A percentile compares a stretch with the other conserved stretches of the same genome.
These are phyloP conservation scores for Ovis aries DNA, from an alignment of 2,113 vertebrate genomes.

Conservation along the genomic window DNA sequence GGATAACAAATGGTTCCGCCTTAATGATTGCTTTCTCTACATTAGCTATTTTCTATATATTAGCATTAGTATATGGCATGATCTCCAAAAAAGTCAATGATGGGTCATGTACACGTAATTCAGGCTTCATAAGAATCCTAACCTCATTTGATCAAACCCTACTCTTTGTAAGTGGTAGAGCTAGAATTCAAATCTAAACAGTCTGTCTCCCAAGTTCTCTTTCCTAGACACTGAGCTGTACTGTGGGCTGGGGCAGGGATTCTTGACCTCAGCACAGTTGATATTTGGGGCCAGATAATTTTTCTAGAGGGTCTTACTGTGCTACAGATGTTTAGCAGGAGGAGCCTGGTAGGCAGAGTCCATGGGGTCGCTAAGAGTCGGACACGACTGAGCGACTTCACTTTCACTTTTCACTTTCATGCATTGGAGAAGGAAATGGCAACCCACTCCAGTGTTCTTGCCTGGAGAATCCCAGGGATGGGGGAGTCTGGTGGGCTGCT, in stretches of 20 bases:
- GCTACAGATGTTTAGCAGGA: neutral
- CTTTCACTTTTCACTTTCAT: too few species aligned
- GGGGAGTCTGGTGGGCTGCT: too few species aligned
- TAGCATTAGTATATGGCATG: accelerated
- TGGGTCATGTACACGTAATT: accelerated
- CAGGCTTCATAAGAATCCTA: neutral
- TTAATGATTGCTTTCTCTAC: neutral
- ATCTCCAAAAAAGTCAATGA: neutral
- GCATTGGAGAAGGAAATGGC: too few species aligned
- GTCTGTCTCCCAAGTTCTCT: neutral
- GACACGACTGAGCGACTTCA: too few species aligned
- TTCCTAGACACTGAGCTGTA: neutral
- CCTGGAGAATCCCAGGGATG: too few species aligned
- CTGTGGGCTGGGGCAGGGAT: accelerated
- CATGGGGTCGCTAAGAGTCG: too few species aligned
- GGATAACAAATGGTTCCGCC: neutral
- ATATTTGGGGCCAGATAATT: neutral
- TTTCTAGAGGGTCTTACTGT: neutral
- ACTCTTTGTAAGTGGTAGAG: neutral
- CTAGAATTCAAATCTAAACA: neutral
- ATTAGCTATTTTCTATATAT: neutral
- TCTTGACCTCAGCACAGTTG: neutral
- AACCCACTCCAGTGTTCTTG: too few species aligned
- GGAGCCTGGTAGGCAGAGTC: too few species aligned
- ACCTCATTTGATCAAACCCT: neutral